These are phyloP conservation scores for Pyrgus malvae DNA, from an alignment of 2,888 invertebrate genomes.

Conservation along the genomic window DNA sequence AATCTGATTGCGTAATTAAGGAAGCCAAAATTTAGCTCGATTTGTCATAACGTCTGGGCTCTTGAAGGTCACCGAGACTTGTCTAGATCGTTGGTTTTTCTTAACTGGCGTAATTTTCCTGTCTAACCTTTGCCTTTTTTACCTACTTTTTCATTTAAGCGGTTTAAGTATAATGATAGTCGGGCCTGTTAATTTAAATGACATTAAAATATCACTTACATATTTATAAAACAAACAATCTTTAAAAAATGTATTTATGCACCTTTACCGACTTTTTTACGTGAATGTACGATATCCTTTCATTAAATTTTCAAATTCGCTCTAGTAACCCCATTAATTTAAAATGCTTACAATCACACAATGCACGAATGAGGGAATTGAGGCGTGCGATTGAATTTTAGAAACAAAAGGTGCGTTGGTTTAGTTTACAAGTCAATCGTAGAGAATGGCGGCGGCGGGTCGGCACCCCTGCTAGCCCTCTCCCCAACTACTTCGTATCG, in stretches of 20 bases:
- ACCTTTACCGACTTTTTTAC: no score
- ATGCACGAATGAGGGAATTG: background rate
- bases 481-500: slow-evolving; percentile 49
- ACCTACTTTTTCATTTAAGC: no score
- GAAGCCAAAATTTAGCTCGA: slow-evolving; percentile 5
- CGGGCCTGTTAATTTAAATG: background rate
- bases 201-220: no score
- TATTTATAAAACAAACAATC: no score
- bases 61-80: slow-evolving; percentile 6
- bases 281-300: background rate
- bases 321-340: background rate
- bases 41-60: slow-evolving; percentile 8
- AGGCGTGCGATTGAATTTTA: slow-evolving; percentile 13
- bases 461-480: slow-evolving; percentile 45
- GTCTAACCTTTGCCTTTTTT: no score
- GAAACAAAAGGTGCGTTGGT: slow-evolving; percentile 34
- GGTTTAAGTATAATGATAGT: no score
- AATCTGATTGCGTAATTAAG: background rate
- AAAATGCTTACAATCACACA: background rate
- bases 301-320: background rate
- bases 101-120: background rate
- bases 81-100: background rate
- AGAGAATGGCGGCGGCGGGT: slow-evolving; percentile 53
- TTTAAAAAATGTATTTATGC: no score
- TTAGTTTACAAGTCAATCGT: slow-evolving; percentile 48